Percentiles rank a stretch among this genome's conserved stretches.
Evolutionary conservation across 2,797 vertebrate species (phyloP).

Genomic region (Parotocinclus haroldoi): DNA sequence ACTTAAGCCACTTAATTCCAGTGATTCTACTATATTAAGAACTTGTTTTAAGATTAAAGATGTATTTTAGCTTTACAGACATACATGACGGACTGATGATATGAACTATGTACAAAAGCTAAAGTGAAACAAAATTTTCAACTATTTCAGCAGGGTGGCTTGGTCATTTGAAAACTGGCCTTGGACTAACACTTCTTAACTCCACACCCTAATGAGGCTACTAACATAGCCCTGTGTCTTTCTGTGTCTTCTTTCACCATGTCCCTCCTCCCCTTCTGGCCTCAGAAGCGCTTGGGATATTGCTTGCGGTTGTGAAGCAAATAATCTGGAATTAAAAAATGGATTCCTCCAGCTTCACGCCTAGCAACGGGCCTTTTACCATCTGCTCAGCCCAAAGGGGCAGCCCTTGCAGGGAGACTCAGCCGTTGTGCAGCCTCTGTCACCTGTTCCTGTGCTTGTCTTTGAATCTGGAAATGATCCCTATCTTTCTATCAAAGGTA

Average conservation of each 20-base stretch:
- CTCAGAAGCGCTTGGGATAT: conserved; percentile 81
- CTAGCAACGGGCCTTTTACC: conserved; percentile 88
- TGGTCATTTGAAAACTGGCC: conserved; percentile 65
- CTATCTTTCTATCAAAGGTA: conserved; percentile 19
- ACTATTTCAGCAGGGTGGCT: neutral
- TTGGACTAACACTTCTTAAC: conserved; percentile 70
- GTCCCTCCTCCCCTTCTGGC: conserved; percentile 73
- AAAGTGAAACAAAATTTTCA: too few relatives aligned
- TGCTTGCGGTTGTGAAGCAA: conserved; percentile 83
- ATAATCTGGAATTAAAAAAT: conserved; percentile 93
- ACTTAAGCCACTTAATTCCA: too few relatives aligned
- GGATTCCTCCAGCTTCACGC: conserved; percentile 87
- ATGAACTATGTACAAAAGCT: too few relatives aligned
- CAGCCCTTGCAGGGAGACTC: conserved; percentile 72
- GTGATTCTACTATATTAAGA: too few relatives aligned
- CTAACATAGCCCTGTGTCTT: conserved; percentile 68
- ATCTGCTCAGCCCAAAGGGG: conserved; percentile 84
- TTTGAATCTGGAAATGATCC: conserved; percentile 36
- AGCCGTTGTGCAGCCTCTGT: conserved; percentile 54
- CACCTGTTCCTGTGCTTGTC: conserved; percentile 73
- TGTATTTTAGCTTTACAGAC: too few relatives aligned
- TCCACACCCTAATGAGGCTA: conserved; percentile 64
- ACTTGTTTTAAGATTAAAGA: too few relatives aligned
- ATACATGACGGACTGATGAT: too few relatives aligned
- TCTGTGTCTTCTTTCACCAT: conserved; percentile 61